A percentile compares a stretch with the other conserved stretches of the same genome.
Evolutionary conservation across 2,888 invertebrate species (phyloP).

Genomic region (Chrysodeixis includens): DNA sequence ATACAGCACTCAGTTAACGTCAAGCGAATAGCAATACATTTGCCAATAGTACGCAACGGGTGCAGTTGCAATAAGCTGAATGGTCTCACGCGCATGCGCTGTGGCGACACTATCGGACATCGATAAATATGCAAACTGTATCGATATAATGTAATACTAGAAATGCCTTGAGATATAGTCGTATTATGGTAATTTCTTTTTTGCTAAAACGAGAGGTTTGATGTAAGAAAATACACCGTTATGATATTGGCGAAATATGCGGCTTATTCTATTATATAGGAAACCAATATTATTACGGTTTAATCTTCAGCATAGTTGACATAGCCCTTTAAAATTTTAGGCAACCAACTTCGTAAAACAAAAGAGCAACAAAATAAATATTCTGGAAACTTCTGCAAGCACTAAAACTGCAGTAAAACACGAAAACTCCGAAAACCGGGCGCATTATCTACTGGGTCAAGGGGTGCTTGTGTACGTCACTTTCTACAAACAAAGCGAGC

Average conservation of each 20-base stretch:
- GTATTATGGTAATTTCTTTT: neutral
- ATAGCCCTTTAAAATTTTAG: no score
- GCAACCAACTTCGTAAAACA: neutral
- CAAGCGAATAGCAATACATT: constrained; percentile 41
- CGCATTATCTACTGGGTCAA: constrained; percentile 50
- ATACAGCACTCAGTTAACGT: constrained; percentile 18
- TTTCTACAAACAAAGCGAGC: constrained; percentile 56
- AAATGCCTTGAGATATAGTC: constrained; percentile 10
- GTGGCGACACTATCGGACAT: constrained; percentile 37
- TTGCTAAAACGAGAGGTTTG: neutral
- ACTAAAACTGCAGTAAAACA: neutral
- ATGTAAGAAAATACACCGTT: neutral
- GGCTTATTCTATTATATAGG: no score
- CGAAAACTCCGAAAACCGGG: neutral
- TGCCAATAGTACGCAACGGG: constrained; percentile 16
- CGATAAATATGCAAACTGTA: constrained; percentile 36
- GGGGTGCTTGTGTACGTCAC: constrained; percentile 57
- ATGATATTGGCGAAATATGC: constrained; percentile 12
- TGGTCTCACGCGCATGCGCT: constrained; percentile 28
- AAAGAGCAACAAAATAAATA: neutral
- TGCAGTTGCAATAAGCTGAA: constrained; percentile 32
- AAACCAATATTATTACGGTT: no score
- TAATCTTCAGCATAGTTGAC: no score
- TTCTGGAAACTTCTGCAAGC: neutral
- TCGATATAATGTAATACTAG: constrained; percentile 33